Base-by-base conservation (phyloP, 2,113 vertebrate genomes). In the Thunnus thynnus region DNA sequence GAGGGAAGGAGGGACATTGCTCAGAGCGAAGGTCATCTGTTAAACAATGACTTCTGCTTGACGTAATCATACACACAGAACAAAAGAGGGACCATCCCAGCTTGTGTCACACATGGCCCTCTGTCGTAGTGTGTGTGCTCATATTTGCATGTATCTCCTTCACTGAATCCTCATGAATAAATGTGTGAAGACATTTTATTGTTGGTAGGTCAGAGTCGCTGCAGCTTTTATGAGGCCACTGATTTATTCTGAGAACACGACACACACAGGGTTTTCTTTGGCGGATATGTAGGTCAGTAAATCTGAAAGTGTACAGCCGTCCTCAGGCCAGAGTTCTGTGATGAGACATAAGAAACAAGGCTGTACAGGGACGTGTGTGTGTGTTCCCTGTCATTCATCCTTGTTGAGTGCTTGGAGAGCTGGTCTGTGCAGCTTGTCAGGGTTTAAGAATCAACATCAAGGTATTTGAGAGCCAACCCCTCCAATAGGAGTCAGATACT, bases 101-200 rank as follows among this genome's bases (percentile, higher is more conserved):
- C 84, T 83, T 79, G 27, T 52, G 51, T 72, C 75, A 48, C 90
- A 89, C 87, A 89, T 86, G 82, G 90, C 61, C 25, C 36, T 51
- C 56, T 36, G 44, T 55, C 44, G 32, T 13, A 44, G 18, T 18
- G 32, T 69, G 52, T 78, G 61, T 41, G 46, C 20, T 63, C 41
- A 55, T 78, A 32, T 70, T 47, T 69, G 20, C 68, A 55, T 78
- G 70, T 72, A 27, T 71, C 61, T 63, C 52, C 60, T 17, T 70
- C 67, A 67, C 46, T 83, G 76, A 86, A 36, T 67, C 68, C 57
- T 72, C 77, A 56, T 57, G 32, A 61, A 74, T 61, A 30, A 79
- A 58, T 47, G 61, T 44, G 69, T 46, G 14, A 87, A 63, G 76
- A 60, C 71, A 52, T 66, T 72, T 75, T 60, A 67, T 70, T 88